These are phyloP conservation scores for Leucophenga montana DNA, from an alignment of 2,888 invertebrate species.

Conservation along the genomic window DNA sequence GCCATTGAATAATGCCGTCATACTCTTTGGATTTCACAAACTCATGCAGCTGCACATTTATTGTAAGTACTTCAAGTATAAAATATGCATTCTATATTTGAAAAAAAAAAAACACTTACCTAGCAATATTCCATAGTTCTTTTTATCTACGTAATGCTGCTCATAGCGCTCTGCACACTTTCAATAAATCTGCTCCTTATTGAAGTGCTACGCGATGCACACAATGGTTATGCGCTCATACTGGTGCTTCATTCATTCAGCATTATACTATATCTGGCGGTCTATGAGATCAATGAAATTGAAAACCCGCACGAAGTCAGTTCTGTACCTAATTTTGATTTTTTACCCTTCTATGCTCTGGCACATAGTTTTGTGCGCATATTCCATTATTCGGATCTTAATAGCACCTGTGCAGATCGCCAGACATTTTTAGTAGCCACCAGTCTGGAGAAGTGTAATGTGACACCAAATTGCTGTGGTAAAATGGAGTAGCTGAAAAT, in stretches of 20 bases:
- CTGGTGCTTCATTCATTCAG: conserved; percentile 37
- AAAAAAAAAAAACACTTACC: too few species aligned
- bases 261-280: conserved; percentile 30
- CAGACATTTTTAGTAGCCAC: conserved; percentile 45
- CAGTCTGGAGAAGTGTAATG: conserved; percentile 41
- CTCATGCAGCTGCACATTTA: conserved; percentile 16
- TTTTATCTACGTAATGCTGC: conserved; percentile 2
- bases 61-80: conserved; percentile 25
- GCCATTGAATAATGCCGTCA: conserved; percentile 13
- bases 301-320: rapidly evolving
- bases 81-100: too few species aligned
- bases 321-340: conserved; percentile 9
- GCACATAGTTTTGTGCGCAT: conserved; percentile 31
- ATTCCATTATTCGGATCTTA: neutral
- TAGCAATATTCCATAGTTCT: neutral
- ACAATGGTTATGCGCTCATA: conserved; percentile 35
- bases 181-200: conserved; percentile 40
- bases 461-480: conserved; percentile 49
- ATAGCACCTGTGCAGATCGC: conserved; percentile 35
- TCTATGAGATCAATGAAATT: neutral
- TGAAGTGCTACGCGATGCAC: conserved; percentile 31
- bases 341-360: conserved; percentile 39
- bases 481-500: conserved; percentile 27
- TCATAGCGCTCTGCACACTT: conserved; percentile 36
- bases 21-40: conserved; percentile 1